Evolutionary conservation across 2,113 vertebrate genomes (phyloP).

Genomic region (Vireo altiloquus): DNA sequence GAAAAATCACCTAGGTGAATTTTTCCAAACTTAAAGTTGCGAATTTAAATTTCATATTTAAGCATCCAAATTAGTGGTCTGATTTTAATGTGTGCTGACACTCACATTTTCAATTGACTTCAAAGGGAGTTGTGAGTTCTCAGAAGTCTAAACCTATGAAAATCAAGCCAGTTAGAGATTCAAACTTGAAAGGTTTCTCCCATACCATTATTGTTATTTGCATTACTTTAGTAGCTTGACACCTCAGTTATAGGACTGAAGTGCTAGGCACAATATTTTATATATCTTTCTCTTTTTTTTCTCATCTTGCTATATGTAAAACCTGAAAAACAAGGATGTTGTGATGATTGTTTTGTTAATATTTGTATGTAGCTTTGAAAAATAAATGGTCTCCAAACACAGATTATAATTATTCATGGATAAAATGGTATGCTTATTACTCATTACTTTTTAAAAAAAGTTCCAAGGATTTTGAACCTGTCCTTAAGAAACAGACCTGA

Average conservation of each 20-base stretch:
- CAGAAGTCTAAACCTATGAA: slow-evolving; percentile 67
- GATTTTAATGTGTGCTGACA: slow-evolving; percentile 64
- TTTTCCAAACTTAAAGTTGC: slow-evolving; percentile 19
- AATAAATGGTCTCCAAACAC: neutral
- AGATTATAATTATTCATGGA: neutral
- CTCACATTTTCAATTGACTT: slow-evolving; percentile 50
- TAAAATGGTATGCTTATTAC: neutral
- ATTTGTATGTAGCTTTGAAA: neutral
- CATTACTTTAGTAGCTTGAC: slow-evolving; percentile 37
- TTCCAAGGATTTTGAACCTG: neutral
- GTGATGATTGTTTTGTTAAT: neutral
- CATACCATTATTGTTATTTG: slow-evolving; percentile 51
- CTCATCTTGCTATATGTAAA: neutral
- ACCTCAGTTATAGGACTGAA: neutral
- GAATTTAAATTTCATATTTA: slow-evolving; percentile 40
- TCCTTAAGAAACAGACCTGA: neutral
- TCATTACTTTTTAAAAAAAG: neutral
- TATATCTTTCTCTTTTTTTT: neutral
- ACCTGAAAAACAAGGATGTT: neutral
- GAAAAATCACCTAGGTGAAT: neutral
- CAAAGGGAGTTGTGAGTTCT: slow-evolving; percentile 40
- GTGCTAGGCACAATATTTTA: neutral
- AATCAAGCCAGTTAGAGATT: slow-evolving; percentile 54
- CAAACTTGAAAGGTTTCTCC: slow-evolving; percentile 59
- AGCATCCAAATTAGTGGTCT: slow-evolving; percentile 62